Evolutionary conservation across 2,888 invertebrate species (phyloP).

Genomic region (Eupithecia pulchellata): DNA sequence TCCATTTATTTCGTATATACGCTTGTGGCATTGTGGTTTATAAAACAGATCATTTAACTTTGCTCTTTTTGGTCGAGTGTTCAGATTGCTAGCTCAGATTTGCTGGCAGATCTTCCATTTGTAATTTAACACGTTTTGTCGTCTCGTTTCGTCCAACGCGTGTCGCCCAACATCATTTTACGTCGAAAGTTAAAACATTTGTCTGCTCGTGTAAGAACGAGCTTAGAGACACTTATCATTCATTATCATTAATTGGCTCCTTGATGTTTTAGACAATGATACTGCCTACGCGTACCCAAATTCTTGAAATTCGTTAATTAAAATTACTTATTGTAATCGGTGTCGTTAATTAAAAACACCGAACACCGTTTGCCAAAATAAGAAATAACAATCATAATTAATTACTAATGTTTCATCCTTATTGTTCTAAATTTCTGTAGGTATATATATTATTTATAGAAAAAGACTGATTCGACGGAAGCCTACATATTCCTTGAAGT

Average conservation of each 20-base stretch:
- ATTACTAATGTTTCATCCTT: not conserved
- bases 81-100: no score
- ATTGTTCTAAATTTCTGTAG: not conserved
- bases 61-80: no score
- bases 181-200: not conserved
- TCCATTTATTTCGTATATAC: no score
- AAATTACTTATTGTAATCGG: not conserved
- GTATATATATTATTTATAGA: not conserved
- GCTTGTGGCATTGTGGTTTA: no score
- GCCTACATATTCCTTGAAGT: not conserved
- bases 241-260: conserved; percentile 1
- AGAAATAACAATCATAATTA: no score
- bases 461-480: not conserved
- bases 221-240: not conserved
- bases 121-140: no score
- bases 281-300: not conserved
- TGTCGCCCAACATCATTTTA: not conserved
- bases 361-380: no score
- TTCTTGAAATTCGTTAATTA: not conserved
- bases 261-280: conserved; percentile 9
- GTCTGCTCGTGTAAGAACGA: not conserved
- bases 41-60: no score
- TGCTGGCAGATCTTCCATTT: no score
- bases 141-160: no score
- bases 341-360: conserved; percentile 12